Conservation (phyloP, 2,113 vertebrate species). For the Clinocottus analis region DNA sequence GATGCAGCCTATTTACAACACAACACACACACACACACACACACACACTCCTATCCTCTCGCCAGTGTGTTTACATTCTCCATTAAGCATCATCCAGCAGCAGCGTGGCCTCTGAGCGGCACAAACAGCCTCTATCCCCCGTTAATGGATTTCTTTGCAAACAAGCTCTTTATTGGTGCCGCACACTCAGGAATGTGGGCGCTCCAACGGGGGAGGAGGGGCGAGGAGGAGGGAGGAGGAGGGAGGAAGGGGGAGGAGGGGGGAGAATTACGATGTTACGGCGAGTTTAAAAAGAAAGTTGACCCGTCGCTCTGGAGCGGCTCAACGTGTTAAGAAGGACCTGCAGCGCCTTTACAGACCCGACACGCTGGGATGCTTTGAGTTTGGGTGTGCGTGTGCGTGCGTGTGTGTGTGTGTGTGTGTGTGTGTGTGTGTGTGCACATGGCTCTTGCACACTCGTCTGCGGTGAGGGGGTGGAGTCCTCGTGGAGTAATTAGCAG, state of each 20-base stretch:
- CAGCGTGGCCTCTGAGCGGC: slow-evolving; percentile 34
- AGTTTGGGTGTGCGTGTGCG: slow-evolving; percentile 49
- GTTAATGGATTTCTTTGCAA: slow-evolving; percentile 57
- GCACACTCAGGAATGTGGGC: slow-evolving; percentile 49
- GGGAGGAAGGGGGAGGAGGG: neutral
- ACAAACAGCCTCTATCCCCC: slow-evolving; percentile 41
- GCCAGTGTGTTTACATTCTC: slow-evolving; percentile 46
- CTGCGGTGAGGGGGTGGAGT: slow-evolving; percentile 23
- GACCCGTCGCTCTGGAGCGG: slow-evolving; percentile 47
- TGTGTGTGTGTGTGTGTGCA: too few relatives aligned
- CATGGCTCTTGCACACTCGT: too few relatives aligned
- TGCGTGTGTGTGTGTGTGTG: neutral
- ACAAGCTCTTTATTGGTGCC: slow-evolving; percentile 45
- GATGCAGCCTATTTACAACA: neutral
- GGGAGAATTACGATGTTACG: slow-evolving; percentile 56
- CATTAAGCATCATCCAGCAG: slow-evolving; percentile 56
- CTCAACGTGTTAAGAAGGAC: slow-evolving; percentile 65
- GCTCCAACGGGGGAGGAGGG: slow-evolving; percentile 8
- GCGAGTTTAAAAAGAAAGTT: slow-evolving; percentile 69
- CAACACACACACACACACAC: slow-evolving; percentile 8
- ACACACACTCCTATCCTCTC: neutral
- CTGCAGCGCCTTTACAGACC: slow-evolving; percentile 72
- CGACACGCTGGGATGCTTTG: slow-evolving; percentile 50
- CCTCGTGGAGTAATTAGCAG: slow-evolving; percentile 69
- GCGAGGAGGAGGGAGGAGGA: too few relatives aligned